These are phyloP conservation scores for Pelagia noctiluca DNA, from an alignment of 30 jellyfish, hydroid and myxozoan genomes.

Conservation along the genomic window DNA sequence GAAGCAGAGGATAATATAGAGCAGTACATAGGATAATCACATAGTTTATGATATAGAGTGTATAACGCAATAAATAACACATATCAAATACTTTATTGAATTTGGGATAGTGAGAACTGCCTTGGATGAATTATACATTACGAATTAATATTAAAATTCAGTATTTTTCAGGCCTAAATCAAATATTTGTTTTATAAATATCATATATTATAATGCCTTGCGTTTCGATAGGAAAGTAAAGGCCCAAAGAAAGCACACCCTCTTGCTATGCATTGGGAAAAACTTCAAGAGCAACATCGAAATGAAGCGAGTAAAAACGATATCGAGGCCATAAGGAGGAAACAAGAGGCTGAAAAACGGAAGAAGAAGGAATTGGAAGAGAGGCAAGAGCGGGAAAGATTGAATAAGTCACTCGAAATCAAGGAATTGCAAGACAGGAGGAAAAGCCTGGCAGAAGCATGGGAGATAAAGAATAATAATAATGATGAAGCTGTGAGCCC, in stretches of 20 bases:
- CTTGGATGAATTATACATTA: too few relatives aligned
- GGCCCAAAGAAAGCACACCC: slow-evolving; percentile 64
- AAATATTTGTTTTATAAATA: too few relatives aligned
- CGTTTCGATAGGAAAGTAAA: slow-evolving; percentile 44
- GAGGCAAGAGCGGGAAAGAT: slow-evolving; percentile 24
- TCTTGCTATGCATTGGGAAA: slow-evolving; percentile 72
- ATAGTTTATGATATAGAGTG: too few relatives aligned
- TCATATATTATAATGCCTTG: not conserved
- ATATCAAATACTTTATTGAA: too few relatives aligned
- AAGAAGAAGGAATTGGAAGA: slow-evolving; percentile 34
- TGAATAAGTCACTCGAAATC: slow-evolving; percentile 28
- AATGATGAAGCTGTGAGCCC: not conserved
- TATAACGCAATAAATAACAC: too few relatives aligned
- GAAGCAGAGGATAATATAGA: too few relatives aligned
- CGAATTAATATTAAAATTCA: too few relatives aligned
- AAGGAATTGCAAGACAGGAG: slow-evolving; percentile 46
- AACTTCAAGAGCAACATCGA: slow-evolving; percentile 47
- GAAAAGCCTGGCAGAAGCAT: slow-evolving; percentile 55
- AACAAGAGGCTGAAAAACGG: slow-evolving; percentile 43
- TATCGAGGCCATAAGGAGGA: slow-evolving; percentile 24
- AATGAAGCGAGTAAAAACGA: slow-evolving; percentile 47
- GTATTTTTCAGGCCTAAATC: not conserved
- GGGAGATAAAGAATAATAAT: slow-evolving; percentile 43
- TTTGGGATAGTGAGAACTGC: too few relatives aligned
- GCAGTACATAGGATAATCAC: too few relatives aligned